Evolutionary conservation across 2,113 vertebrate species (phyloP), one percentile per base, ranked within the genome.

Genomic region (Perognathus longimembris): DNA sequence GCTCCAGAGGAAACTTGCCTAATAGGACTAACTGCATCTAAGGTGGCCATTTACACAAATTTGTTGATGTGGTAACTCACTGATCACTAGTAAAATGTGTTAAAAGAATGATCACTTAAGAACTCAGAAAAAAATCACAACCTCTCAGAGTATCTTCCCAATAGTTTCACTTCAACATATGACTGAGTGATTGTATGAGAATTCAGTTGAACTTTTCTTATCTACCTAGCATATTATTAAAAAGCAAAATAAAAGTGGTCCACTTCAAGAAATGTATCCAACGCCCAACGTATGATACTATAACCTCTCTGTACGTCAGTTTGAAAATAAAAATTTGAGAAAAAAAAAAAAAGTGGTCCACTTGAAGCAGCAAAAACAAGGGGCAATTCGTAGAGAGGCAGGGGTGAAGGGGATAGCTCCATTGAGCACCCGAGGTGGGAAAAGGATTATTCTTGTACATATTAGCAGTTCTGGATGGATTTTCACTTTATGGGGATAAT

Each of bases 401-500:
- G 67, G 66, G 69, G 20, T 86, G 24, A 73, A 93, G 75, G 54
- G 15, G 22, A 95, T 83, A 92, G 86, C 67, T 93, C 7, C 9
- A 57, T 10, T 89, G 80, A 89, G 83, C 45, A 94, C 71, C 77
- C 40, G 34, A 36, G 77, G 71, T 89, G 73, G 57, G 78, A 76
- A 94, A 95, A 90, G 40, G 36, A 92, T 93, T 94, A 69, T 95
- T 95, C 91, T 59, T 97, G 96, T 97, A 97, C 64, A 96, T 96
- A 96, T 86, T 59, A 95, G 57, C 84, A 91, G 88, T 96, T 94
- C 57, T 93, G 91, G 66, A 69, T 96, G 81, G 73, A 94, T 95
- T 97, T 94, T 42, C 90, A 96, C 90, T 96, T 95, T 87, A 89
- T 95, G 96, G 96, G 96, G 95, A 90, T 95, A 18, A n/a, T 97